phyloP scores from a whole-genome alignment of 2,888 invertebrate species.

The Aplocera efformata region DNA sequence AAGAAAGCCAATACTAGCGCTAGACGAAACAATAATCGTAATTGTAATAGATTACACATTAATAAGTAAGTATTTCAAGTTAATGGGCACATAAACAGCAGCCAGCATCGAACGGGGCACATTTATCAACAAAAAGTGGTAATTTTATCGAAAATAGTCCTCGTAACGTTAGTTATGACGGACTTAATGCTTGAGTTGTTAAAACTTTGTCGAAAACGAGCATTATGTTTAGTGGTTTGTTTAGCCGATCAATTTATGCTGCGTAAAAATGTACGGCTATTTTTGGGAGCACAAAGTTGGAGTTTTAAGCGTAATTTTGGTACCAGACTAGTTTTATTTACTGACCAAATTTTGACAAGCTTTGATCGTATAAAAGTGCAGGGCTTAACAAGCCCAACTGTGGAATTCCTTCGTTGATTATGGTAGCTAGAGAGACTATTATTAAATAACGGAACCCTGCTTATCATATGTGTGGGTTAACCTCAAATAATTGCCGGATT shows the following conservation, averaged over 20 bases:
- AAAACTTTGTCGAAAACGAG: conserved; percentile 45
- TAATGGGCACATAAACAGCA: conserved; percentile 76
- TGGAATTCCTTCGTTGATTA: neutral
- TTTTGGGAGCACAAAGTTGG: conserved; percentile 22
- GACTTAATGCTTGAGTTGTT: conserved; percentile 50
- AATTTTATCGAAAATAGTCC: conserved; percentile 67
- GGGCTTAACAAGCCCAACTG: conserved; percentile 10
- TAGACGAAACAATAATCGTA: conserved; percentile 58
- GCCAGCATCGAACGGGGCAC: conserved; percentile 50
- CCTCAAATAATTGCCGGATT: too few species aligned
- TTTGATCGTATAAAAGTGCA: conserved; percentile 10
- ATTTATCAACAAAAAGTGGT: conserved; percentile 77
- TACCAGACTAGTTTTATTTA: conserved; percentile 18
- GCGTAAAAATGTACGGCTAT: conserved; percentile 26
- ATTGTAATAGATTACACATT: conserved; percentile 73
- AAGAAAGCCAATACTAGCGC: conserved; percentile 17
- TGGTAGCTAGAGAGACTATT: too few species aligned
- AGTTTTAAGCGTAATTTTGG: conserved; percentile 23
- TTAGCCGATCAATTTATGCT: conserved; percentile 41
- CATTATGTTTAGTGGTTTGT: conserved; percentile 41
- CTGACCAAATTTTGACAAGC: conserved; percentile 17
- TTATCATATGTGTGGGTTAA: too few species aligned
- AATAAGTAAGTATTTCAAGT: conserved; percentile 73
- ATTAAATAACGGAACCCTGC: too few species aligned
- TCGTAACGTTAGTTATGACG: conserved; percentile 55